Conservation (phyloP, 2,888 invertebrate species). For the Lamproptera curius region DNA sequence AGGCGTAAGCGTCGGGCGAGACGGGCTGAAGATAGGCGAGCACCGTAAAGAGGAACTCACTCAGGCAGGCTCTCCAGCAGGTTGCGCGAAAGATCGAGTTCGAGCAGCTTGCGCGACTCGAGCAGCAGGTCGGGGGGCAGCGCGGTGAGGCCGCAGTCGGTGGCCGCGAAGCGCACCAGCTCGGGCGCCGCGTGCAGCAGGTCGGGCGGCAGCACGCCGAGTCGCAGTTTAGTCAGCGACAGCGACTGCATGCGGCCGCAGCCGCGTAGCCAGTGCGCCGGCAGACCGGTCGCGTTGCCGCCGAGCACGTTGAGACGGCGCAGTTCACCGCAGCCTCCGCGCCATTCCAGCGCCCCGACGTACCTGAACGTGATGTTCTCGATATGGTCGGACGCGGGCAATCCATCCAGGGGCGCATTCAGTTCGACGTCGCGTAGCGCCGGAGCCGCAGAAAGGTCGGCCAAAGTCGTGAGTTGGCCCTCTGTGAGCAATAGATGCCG, state of each 20-base stretch:
- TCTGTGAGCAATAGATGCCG: constrained; percentile 20
- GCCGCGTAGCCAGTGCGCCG: constrained; percentile 12
- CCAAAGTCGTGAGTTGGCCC: constrained; percentile 19
- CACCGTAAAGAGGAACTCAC: too few relatives aligned
- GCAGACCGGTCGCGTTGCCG: constrained; percentile 13
- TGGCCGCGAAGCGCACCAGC: constrained; percentile 18
- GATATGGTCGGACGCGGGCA: constrained; percentile 20
- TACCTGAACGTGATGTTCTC: constrained; percentile 17
- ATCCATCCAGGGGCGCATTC: constrained; percentile 22
- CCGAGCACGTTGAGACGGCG: constrained; percentile 13
- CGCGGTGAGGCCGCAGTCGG: constrained; percentile 7
- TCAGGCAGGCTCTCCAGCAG: constrained; percentile 11
- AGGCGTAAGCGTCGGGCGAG: background rate
- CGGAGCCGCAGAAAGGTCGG: constrained; percentile 18
- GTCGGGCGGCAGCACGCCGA: constrained; percentile 11
- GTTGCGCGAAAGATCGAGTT: constrained; percentile 10
- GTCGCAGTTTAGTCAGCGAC: constrained; percentile 5
- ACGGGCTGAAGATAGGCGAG: too few relatives aligned
- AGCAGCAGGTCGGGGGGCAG: constrained; percentile 15
- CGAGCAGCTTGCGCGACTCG: background rate
- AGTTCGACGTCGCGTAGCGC: constrained; percentile 20
- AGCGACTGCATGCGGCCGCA: constrained; percentile 8
- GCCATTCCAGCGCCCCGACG: constrained; percentile 8
- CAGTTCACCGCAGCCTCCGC: constrained; percentile 23
- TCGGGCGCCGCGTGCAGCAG: constrained; percentile 17